These are phyloP conservation scores for Elaphurus davidianus DNA, from an alignment of 2,113 vertebrate species.

Conservation along the genomic window DNA sequence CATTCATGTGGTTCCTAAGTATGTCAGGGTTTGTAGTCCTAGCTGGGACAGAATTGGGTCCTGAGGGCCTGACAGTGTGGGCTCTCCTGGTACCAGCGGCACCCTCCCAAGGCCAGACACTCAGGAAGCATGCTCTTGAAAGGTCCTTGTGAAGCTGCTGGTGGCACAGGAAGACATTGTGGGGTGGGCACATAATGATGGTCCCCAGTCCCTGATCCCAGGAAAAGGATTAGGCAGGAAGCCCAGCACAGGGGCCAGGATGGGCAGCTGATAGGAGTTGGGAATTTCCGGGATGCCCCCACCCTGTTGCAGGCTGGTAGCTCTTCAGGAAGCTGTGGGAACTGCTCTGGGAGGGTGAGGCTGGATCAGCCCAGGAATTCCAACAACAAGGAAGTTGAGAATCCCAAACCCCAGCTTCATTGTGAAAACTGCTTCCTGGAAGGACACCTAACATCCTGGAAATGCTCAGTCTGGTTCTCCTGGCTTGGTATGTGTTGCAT, in stretches of 20 bases:
- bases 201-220: not conserved
- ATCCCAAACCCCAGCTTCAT: not conserved
- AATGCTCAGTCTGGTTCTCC: not conserved
- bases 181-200: not conserved
- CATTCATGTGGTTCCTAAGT: not conserved
- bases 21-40: not conserved
- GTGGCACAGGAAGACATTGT: not conserved
- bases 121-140: not conserved
- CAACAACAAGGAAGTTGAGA: not conserved
- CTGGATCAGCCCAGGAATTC: not conserved
- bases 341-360: not conserved
- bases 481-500: not conserved
- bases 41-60: not conserved
- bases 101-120: not conserved
- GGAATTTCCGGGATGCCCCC: conserved; percentile 4
- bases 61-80: not conserved
- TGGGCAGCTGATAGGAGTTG: not conserved
- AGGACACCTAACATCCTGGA: not conserved
- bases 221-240: not conserved
- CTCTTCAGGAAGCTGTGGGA: not conserved
- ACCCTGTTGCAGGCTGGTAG: not conserved
- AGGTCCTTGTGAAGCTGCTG: not conserved
- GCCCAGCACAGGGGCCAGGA: not conserved
- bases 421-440: conserved; percentile 28
- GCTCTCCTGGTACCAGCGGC: not conserved